phyloP scores from a whole-genome alignment of 2,797 vertebrate genomes.

The Crax fasciolata region DNA sequence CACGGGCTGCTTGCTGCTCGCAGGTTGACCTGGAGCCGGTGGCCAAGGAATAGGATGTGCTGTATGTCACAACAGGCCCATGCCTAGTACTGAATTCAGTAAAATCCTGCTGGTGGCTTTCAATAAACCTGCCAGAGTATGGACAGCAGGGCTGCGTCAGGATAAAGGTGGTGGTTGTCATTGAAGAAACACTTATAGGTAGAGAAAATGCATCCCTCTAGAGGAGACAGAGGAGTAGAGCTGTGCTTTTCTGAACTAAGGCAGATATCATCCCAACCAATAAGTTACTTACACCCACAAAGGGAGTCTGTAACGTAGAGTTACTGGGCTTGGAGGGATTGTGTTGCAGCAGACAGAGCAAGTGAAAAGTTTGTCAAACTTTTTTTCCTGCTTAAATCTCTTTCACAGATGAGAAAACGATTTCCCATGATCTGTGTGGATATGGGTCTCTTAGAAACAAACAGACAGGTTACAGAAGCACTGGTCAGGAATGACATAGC shows the following conservation, averaged over 20 bases:
- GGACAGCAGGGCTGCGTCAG: neutral
- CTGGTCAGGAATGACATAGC: neutral
- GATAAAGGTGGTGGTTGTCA: neutral
- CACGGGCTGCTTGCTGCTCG: fast-evolving
- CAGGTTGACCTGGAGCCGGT: neutral
- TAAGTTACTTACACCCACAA: neutral
- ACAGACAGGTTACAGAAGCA: neutral
- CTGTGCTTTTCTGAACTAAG: neutral
- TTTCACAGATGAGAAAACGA: neutral
- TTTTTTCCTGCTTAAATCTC: neutral
- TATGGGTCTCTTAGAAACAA: neutral
- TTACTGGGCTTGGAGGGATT: neutral
- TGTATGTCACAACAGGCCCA: fast-evolving
- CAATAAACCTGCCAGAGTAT: neutral
- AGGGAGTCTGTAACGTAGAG: neutral
- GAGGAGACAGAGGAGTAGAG: neutral
- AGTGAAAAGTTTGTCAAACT: neutral
- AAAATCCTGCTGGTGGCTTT: neutral
- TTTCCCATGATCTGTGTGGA: neutral
- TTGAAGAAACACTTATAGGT: neutral
- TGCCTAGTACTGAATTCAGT: fast-evolving
- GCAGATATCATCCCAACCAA: fast-evolving
- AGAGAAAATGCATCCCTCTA: fast-evolving
- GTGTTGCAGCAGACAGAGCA: neutral
- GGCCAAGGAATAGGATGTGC: neutral